These are phyloP conservation scores for Corydoras maculifer DNA, from an alignment of 2,113 vertebrate genomes.

Conservation along the genomic window DNA sequence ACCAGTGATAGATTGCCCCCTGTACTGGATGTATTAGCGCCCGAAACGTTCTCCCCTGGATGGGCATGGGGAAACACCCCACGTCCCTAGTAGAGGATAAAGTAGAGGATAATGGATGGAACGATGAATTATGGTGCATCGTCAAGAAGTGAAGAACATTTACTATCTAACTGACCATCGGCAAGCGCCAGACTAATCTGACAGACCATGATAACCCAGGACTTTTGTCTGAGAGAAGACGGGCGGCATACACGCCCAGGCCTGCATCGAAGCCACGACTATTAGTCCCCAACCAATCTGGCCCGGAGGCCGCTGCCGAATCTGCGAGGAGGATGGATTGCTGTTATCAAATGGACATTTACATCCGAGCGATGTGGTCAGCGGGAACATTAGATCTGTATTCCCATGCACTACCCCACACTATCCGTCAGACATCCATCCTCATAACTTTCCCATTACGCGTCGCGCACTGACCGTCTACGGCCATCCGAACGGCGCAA, in stretches of 20 bases:
- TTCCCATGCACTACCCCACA: conserved; percentile 36
- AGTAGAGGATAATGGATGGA: too few relatives aligned
- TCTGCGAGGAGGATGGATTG: conserved; percentile 28
- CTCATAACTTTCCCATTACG: conserved; percentile 45
- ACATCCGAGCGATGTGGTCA: conserved; percentile 42
- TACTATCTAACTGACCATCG: too few relatives aligned
- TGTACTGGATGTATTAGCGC: too few relatives aligned
- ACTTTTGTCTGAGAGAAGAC: not conserved
- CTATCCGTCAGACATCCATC: conserved; percentile 40
- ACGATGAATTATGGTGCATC: too few relatives aligned
- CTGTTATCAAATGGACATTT: conserved; percentile 43
- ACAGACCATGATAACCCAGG: not conserved
- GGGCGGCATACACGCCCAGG: not conserved
- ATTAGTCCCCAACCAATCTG: conserved; percentile 31
- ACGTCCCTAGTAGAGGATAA: too few relatives aligned
- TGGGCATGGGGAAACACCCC: too few relatives aligned
- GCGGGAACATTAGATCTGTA: conserved; percentile 43
- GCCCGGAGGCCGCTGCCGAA: conserved; percentile 24
- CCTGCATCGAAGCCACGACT: conserved; percentile 17
- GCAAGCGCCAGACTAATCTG: not conserved
- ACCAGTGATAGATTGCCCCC: too few relatives aligned
- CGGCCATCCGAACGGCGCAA: conserved; percentile 28
- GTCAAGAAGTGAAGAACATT: too few relatives aligned
- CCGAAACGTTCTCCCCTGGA: too few relatives aligned
- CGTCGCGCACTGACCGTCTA: conserved; percentile 36